Base-by-base conservation (phyloP, 1,140 invertebrate genomes). In the Cyphomyrmex costatus region DNA sequence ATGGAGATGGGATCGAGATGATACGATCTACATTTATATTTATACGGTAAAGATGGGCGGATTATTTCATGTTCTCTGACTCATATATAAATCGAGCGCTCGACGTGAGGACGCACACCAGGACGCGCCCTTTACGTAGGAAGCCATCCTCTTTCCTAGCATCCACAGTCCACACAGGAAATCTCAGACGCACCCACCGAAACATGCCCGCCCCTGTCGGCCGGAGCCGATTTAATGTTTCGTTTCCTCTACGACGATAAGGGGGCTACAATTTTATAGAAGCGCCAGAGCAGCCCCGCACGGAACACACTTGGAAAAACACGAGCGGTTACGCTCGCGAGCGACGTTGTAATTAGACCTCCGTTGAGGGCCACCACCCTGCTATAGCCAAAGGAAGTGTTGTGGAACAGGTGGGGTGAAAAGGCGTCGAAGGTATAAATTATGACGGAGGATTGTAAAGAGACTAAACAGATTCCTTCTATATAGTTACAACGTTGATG, bases 161-260 rank as follows among this genome's bases (percentile, higher is more conserved):
- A 92, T 93, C 91, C 92, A 92, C 89, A 92, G 92, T 91, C 91
- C 91, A 90, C 90, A 93, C 94, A 94, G 94, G 93, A 94, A 94
- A 94, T 94, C 93, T 94, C 93, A 92, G 94, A 93, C 93, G 94
- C 94, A 94, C 94, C 94, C 94, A 94, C 93, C 93, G 94, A 94
- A 94, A 95, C 94, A 90, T 76, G 84, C 90, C 90, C 79, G 87
- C 90, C 92, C 93, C 92, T 92, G 77, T 90, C 92, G 89, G 87
- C 92, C 92, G 76, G 93, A 92, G 92, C 89, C 93, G 92, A 95
- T 94, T 94, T 94, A 94, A 94, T 95, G 92, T 95, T 92, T 92
- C 92, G 94, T 92, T 95, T 95, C 94, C 94, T 95, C 92, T 92
- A 60, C 74, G 85, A 91, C 91, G 91, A 94, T 93, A 93, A 93